phyloP scores from a whole-genome alignment of 2,113 vertebrate genomes.

The Tachysurus fulvidraco region DNA sequence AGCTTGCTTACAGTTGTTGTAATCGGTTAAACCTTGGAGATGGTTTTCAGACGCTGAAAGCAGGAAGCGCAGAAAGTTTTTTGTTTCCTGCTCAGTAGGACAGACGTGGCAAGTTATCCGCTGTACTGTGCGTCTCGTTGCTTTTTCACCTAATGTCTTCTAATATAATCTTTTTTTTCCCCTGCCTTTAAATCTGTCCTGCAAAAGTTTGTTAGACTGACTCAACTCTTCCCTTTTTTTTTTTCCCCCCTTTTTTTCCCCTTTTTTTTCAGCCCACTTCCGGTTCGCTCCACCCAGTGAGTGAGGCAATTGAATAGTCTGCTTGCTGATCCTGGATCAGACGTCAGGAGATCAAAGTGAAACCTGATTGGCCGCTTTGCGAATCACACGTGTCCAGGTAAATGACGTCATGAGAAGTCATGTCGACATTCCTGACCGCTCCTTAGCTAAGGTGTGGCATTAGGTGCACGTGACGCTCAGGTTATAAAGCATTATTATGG shows the following conservation, averaged over 20 bases:
- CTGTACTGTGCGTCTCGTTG: not conserved
- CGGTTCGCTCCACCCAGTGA: slow-evolving; percentile 58
- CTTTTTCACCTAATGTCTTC: not conserved
- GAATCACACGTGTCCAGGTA: slow-evolving; percentile 58
- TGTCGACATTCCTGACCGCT: slow-evolving; percentile 49
- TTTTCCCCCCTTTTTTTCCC: not conserved
- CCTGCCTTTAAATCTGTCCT: slow-evolving; percentile 46
- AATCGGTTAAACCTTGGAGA: not conserved
- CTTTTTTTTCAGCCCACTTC: slow-evolving; percentile 47
- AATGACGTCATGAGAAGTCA: slow-evolving; percentile 40
- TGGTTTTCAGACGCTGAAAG: not conserved
- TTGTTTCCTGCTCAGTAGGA: slow-evolving; percentile 6
- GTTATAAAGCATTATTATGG: not conserved
- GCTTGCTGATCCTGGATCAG: slow-evolving; percentile 42
- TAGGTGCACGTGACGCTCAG: not conserved
- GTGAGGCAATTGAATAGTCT: slow-evolving; percentile 44
- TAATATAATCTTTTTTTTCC: not conserved
- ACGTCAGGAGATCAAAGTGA: not conserved
- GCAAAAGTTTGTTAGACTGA: slow-evolving; percentile 60
- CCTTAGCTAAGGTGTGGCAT: slow-evolving; percentile 36
- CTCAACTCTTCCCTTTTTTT: slow-evolving; percentile 63
- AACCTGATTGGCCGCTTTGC: slow-evolving; percentile 29
- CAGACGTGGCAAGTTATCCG: slow-evolving; percentile 45
- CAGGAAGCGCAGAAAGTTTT: slow-evolving; percentile 20
- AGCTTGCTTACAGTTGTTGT: not conserved